Conservation (phyloP, 2,113 vertebrate species). For the Protomyctophum bolini region DNA sequence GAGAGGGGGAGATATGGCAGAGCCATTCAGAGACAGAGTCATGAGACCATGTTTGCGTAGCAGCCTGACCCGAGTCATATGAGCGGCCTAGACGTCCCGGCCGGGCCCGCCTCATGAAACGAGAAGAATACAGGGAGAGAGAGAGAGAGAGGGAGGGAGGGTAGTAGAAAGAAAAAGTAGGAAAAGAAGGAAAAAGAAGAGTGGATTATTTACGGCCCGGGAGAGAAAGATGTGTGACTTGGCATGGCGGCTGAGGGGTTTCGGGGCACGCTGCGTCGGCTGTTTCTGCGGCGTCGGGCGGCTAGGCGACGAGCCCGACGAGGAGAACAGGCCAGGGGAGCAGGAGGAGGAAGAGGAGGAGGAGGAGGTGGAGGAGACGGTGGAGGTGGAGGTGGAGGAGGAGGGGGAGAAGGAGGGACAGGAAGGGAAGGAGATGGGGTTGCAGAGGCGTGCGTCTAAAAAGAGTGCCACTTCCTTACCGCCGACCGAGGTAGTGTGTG, state of each 20-base stretch:
- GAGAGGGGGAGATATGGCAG: not conserved
- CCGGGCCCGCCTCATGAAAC: not conserved
- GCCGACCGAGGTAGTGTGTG: slow-evolving; percentile 57
- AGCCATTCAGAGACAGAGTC: slow-evolving; percentile 60
- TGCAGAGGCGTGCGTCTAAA: slow-evolving; percentile 23
- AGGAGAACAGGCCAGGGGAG: slow-evolving; percentile 9
- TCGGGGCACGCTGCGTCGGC: slow-evolving; percentile 40
- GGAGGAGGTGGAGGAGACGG: slow-evolving; percentile 6
- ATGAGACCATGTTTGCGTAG: slow-evolving; percentile 77
- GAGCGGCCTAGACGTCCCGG: slow-evolving; percentile 57
- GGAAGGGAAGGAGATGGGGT: slow-evolving; percentile 20
- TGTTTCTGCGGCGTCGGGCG: slow-evolving; percentile 37
- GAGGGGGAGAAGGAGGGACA: not conserved
- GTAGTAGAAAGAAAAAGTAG: not conserved
- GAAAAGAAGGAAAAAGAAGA: not conserved
- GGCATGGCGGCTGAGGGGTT: slow-evolving; percentile 34
- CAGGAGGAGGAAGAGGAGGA: slow-evolving; percentile 10
- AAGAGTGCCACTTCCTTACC: slow-evolving; percentile 59
- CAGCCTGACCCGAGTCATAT: slow-evolving; percentile 78
- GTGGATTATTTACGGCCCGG: not conserved
- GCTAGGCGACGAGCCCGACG: not conserved
- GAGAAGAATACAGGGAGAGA: slow-evolving; percentile 2
- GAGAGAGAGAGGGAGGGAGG: not conserved
- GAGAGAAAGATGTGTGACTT: slow-evolving; percentile 62
- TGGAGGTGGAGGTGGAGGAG: slow-evolving; percentile 31